Conservation (phyloP, 2,797 vertebrate genomes). For the Sarcophilus harrisii region DNA sequence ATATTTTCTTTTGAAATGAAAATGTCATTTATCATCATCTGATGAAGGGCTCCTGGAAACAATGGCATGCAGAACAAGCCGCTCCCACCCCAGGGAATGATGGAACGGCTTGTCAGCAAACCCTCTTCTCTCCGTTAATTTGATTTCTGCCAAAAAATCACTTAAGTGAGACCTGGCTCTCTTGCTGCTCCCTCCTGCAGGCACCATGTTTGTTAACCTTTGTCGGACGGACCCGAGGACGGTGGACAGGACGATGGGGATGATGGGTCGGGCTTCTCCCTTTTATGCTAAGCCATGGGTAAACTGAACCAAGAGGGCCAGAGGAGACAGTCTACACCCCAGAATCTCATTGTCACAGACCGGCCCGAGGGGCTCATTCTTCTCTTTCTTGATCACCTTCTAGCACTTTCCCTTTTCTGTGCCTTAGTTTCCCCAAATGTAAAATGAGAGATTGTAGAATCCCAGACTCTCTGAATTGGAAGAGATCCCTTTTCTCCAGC, state of each 20-base stretch:
- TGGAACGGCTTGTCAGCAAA: conserved; percentile 85
- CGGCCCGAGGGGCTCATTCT: neutral
- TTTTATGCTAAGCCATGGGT: neutral
- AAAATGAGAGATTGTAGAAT: neutral
- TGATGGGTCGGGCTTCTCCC: neutral
- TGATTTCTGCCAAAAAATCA: conserved; percentile 88
- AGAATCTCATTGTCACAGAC: neutral
- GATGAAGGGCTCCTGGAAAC: conserved; percentile 83
- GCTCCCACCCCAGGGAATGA: conserved; percentile 80
- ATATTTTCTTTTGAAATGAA: conserved; percentile 84
- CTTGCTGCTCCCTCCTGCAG: conserved; percentile 73
- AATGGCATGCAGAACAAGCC: conserved; percentile 74
- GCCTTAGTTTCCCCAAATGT: neutral
- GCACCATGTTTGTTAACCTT: conserved; percentile 59
- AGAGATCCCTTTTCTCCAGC: neutral
- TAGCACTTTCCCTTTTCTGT: neutral
- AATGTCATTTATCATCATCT: conserved; percentile 83
- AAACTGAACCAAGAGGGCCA: neutral
- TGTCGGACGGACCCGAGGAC: neutral
- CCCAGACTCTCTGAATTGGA: neutral
- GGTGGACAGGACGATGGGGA: neutral
- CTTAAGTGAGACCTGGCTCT: conserved; percentile 86
- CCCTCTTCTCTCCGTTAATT: conserved; percentile 85
- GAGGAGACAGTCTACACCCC: neutral
- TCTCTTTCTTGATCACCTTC: neutral